phyloP scores from a whole-genome alignment of 2,113 vertebrate species.

The Vombatus ursinus region DNA sequence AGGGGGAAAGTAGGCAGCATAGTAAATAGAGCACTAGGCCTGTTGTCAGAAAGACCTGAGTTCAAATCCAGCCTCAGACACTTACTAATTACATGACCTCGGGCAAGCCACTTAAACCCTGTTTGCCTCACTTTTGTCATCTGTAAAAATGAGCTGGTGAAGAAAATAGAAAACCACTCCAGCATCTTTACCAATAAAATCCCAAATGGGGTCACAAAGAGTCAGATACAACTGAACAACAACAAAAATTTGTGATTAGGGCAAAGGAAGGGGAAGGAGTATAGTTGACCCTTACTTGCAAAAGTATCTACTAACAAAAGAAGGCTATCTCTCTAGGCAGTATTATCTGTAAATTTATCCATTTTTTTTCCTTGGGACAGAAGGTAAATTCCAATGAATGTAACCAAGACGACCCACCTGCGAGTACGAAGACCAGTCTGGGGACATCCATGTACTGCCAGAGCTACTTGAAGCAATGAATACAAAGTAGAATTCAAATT shows the following conservation, averaged over 20 bases:
- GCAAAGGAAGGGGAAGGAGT: no score
- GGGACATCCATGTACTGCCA: no score
- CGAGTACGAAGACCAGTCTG: neutral
- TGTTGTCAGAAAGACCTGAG: neutral
- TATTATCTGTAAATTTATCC: constrained; percentile 11
- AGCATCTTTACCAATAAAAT: neutral
- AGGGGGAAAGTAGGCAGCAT: neutral
- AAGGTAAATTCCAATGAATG: neutral
- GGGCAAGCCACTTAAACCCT: neutral
- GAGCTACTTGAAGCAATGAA: neutral
- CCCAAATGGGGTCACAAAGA: neutral
- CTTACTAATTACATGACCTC: neutral
- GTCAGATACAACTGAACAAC: neutral
- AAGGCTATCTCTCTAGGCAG: constrained; percentile 15
- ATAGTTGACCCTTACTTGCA: constrained; percentile 8
- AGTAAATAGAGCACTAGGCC: no score
- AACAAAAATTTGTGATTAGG: neutral
- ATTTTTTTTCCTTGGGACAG: neutral
- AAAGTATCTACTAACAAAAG: constrained; percentile 27
- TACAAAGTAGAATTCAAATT: neutral
- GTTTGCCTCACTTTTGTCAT: neutral
- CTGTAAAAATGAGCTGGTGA: neutral
- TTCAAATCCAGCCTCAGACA: neutral
- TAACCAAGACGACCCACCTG: neutral
- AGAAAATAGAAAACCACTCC: neutral